Percentiles rank a stretch among this genome's conserved stretches.
phyloP scores from a whole-genome alignment of 2,888 invertebrate genomes.

The Diachrysia chrysitis region DNA sequence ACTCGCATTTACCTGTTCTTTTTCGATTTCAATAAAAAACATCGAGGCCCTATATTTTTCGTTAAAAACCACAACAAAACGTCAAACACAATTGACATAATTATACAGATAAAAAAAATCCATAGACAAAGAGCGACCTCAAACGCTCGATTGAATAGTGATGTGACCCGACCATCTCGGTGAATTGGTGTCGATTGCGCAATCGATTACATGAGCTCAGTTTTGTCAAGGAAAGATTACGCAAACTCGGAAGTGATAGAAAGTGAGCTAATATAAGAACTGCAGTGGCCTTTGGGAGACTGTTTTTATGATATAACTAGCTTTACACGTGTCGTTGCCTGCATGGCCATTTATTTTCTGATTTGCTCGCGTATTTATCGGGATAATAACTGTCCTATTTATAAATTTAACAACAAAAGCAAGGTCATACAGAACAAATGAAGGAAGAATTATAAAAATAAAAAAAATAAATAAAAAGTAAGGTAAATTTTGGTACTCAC shows the following conservation, averaged over 20 bases:
- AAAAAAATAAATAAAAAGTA: no score
- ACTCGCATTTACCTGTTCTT: no score
- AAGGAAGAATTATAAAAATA: no score
- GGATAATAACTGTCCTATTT: no score
- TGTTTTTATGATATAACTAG: slow-evolving; percentile 3
- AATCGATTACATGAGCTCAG: slow-evolving; percentile 55
- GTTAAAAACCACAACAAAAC: neutral
- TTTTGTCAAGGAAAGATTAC: slow-evolving; percentile 58
- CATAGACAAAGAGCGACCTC: slow-evolving; percentile 29
- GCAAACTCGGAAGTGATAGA: slow-evolving; percentile 59
- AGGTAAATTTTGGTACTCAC: no score
- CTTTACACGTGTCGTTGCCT: neutral
- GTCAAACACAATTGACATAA: slow-evolving; percentile 3
- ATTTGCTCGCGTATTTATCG: no score
- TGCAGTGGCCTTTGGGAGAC: slow-evolving; percentile 15
- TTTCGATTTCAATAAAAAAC: no score
- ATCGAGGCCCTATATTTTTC: no score
- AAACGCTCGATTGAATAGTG: slow-evolving; percentile 32
- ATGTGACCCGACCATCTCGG: slow-evolving; percentile 38
- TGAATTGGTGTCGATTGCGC: slow-evolving; percentile 47
- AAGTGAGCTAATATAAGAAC: slow-evolving; percentile 36
- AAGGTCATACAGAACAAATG: no score
- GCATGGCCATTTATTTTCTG: no score
- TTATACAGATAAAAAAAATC: slow-evolving; percentile 8
- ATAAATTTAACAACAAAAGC: no score